A percentile compares a stretch with the other conserved stretches of the same genome.
These are phyloP conservation scores for Adelphocoris suturalis DNA, from an alignment of 2,888 invertebrate species.

Conservation along the genomic window DNA sequence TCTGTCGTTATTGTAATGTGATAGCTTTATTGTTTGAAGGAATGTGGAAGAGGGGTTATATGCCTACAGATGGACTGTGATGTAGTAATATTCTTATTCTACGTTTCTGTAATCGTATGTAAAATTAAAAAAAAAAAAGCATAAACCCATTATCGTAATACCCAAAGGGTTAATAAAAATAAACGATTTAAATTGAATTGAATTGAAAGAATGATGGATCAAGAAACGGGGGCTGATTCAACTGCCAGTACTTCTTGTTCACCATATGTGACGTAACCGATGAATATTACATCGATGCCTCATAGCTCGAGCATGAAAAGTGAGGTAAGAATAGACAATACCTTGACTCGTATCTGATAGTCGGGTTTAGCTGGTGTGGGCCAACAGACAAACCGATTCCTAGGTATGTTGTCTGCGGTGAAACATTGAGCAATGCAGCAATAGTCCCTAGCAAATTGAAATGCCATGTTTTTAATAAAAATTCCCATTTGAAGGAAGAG, in stretches of 20 bases:
- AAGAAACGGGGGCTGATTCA: slow-evolving; percentile 4
- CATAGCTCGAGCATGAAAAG: not conserved
- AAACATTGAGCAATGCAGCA: slow-evolving; percentile 49
- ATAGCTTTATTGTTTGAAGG: too few species aligned
- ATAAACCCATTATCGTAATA: too few species aligned
- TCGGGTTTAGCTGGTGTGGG: slow-evolving; percentile 9
- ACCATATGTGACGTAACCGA: not conserved
- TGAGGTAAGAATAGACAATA: slow-evolving; percentile 8
- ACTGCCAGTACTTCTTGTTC: slow-evolving; percentile 39
- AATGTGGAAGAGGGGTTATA: too few species aligned
- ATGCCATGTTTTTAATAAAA: slow-evolving; percentile 23
- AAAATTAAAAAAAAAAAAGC: too few species aligned
- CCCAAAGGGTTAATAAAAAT: too few species aligned
- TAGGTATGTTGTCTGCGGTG: not conserved
- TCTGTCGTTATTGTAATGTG: too few species aligned
- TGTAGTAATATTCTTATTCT: too few species aligned
- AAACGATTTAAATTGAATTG: too few species aligned
- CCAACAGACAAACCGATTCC: slow-evolving; percentile 20
- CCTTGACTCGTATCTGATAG: slow-evolving; percentile 12
- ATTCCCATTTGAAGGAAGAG: slow-evolving; percentile 31
- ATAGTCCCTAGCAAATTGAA: not conserved
- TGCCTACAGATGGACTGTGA: too few species aligned
- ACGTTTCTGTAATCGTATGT: too few species aligned
- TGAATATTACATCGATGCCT: slow-evolving; percentile 5
- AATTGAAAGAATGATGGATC: slow-evolving; percentile 19